phyloP scores from a whole-genome alignment of 2,888 invertebrate species.

The Aproaerema taeniolella region DNA sequence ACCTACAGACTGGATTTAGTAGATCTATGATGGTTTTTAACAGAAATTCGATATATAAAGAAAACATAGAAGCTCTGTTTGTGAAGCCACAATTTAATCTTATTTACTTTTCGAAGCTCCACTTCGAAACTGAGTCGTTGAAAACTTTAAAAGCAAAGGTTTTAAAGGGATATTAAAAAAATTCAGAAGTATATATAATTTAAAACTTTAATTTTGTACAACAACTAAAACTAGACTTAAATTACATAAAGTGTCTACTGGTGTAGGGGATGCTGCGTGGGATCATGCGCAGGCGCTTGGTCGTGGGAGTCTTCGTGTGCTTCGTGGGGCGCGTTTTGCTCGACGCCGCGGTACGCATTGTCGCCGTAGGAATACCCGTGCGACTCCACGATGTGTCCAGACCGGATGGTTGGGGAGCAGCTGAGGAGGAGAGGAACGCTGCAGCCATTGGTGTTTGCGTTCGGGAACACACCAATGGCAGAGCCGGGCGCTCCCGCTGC shows the following conservation, averaged over 20 bases:
- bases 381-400: conserved; percentile 41
- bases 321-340: conserved; percentile 27
- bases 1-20: no score
- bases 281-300: conserved; percentile 20
- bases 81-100: no score
- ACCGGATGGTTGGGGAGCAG: conserved; percentile 54
- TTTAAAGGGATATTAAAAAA: neutral
- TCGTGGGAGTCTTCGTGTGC: conserved; percentile 30
- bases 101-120: no score
- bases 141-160: no score
- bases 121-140: no score
- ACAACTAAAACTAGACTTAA: neutral
- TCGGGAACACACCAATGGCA: conserved; percentile 53
- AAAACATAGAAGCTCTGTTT: no score
- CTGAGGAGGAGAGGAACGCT: conserved; percentile 57
- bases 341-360: conserved; percentile 38
- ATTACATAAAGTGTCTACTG: conserved; percentile 1
- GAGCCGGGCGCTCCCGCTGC: conserved; percentile 27
- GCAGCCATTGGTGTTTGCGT: conserved; percentile 47
- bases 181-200: neutral
- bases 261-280: conserved; percentile 12
- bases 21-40: no score
- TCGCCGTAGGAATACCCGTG: conserved; percentile 27
- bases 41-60: no score
- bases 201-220: neutral